phyloP scores from a whole-genome alignment of 2,888 invertebrate genomes.

The Aleiodes alternator region DNA sequence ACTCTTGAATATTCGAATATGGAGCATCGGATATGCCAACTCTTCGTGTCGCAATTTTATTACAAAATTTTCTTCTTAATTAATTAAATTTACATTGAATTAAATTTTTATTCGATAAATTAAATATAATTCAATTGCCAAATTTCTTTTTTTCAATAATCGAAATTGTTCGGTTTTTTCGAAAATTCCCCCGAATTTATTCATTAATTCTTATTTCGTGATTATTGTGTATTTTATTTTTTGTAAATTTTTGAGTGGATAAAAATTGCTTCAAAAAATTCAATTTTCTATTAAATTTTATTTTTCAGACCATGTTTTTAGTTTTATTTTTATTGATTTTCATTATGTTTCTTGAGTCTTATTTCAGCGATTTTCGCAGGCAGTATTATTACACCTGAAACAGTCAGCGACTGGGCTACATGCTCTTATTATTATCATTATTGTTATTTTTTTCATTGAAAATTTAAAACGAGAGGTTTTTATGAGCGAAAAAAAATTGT shows the following conservation, averaged over 20 bases:
- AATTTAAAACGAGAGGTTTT: neutral
- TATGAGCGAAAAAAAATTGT: neutral
- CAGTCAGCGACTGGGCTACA: neutral
- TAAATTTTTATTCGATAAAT: neutral
- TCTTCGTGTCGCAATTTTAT: constrained; percentile 51
- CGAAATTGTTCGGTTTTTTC: neutral
- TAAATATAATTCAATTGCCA: neutral
- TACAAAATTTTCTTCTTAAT: constrained; percentile 43
- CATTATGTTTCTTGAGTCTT: constrained; percentile 55
- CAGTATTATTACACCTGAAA: constrained; percentile 46
- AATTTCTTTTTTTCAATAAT: neutral
- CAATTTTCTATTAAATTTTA: neutral
- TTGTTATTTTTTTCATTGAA: neutral
- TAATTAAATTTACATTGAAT: neutral
- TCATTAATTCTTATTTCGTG: constrained; percentile 8
- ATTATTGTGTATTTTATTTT: neutral
- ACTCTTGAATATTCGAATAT: constrained; percentile 74
- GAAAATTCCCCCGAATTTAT: constrained; percentile 3
- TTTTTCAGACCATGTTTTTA: constrained; percentile 4
- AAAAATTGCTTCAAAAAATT: too few species aligned
- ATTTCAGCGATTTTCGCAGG: constrained; percentile 47
- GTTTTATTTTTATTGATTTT: neutral
- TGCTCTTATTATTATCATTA: constrained; percentile 1
- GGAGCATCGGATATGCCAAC: constrained; percentile 64
- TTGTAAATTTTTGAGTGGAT: too few species aligned